Base-by-base conservation (phyloP, 1,140 invertebrate genomes). In the Medauroidea extradentata region DNA sequence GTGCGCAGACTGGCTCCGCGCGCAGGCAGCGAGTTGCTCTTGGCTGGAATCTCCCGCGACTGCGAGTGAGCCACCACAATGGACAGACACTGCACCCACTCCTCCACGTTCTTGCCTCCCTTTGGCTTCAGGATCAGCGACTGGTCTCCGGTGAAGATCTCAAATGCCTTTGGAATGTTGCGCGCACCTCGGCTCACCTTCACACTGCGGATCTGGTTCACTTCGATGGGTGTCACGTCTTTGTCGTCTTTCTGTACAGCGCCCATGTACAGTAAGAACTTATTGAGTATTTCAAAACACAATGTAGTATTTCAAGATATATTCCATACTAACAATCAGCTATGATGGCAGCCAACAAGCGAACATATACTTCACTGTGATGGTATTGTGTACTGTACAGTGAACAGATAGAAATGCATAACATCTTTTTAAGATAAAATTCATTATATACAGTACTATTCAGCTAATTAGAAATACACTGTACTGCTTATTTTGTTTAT, bases 141-240 rank as follows among this genome's bases (percentile, higher is more conserved):
- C 71, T 93, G 90, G 71, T 96, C 91, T 48, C 89, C 89, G 1
- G 94, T 96, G 75, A 96, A 96, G 61, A 97, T 96, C 80, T 97
- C 94, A 78, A 97, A 96, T 1, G 93, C 93, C 75, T 93, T 94
- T 9, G 94, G 93, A 69, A 96, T 94, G 69, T 93, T 93, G 53
- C 91, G 83, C 46, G 87, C 89, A 18, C 88, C 87, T 55, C 90
- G 79, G 1, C 86, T 88, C 8, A 95, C 93, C 73, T 94, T 92
- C 1, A 97, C 93, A 62, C 90, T 94, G 29, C 92, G 83, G 56
- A 97, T 95, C 75, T 94, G 90, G 73, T 93, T 90, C 0, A 97
- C 86, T 70, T 93, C 90, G 63, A 93, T 91, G 9, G 80, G 74
- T 16, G 72, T 71, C 2, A 70, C 73, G 38, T 78, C 74, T 63